These are phyloP conservation scores for Morpho deidamia DNA, from an alignment of 2,888 invertebrate genomes.

Conservation along the genomic window DNA sequence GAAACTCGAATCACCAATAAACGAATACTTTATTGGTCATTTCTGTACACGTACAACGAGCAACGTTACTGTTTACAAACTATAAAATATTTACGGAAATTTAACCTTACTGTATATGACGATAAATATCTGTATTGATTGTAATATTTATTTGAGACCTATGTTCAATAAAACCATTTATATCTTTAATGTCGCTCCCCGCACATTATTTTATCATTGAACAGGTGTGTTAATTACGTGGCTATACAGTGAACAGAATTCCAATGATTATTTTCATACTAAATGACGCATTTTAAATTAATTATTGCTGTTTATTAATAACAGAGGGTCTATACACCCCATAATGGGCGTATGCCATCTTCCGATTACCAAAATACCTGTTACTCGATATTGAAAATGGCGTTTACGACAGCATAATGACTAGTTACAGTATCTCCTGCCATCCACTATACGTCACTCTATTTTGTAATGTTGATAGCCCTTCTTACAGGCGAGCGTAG, in stretches of 20 bases:
- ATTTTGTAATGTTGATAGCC: too few species aligned
- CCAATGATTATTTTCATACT: slow-evolving; percentile 17
- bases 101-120: not conserved
- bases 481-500: too few species aligned
- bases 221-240: slow-evolving; percentile 27
- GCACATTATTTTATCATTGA: slow-evolving; percentile 28
- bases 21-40: slow-evolving; percentile 25
- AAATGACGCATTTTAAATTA: slow-evolving; percentile 13
- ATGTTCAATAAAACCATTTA: slow-evolving; percentile 22
- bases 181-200: slow-evolving; percentile 25
- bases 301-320: slow-evolving; percentile 9
- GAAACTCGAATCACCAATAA: slow-evolving; percentile 24
- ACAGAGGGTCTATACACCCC: too few species aligned
- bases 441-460: too few species aligned
- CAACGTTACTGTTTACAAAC: slow-evolving; percentile 1
- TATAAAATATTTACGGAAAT: slow-evolving; percentile 2
- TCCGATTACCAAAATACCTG: too few species aligned
- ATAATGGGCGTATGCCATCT: too few species aligned
- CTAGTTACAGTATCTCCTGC: too few species aligned
- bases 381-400: too few species aligned
- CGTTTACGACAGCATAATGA: too few species aligned
- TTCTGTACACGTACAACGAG: slow-evolving; percentile 15
- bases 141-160: not conserved
- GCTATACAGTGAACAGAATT: slow-evolving; percentile 19
- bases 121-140: slow-evolving; percentile 2